Evolutionary conservation across 2,797 vertebrate genomes (phyloP).

Genomic region (Echeneis naucrates): DNA sequence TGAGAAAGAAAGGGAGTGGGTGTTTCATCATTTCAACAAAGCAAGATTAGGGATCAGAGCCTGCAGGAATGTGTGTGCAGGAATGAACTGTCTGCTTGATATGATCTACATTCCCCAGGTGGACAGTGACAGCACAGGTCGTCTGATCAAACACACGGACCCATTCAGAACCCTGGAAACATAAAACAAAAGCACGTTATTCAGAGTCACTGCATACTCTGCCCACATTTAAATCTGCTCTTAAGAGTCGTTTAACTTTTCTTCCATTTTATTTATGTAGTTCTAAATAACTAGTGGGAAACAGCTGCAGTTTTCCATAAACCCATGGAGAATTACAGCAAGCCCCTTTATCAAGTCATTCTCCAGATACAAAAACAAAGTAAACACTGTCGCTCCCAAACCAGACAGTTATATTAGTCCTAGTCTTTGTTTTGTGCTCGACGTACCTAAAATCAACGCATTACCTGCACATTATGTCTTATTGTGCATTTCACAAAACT

Average conservation of each 20-base stretch:
- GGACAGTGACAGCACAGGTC: constrained; percentile 32
- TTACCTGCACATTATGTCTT: too few species aligned
- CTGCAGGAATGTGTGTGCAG: constrained; percentile 52
- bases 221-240: neutral
- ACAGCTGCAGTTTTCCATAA: neutral
- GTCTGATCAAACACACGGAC: constrained; percentile 20
- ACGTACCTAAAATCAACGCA: too few species aligned
- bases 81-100: constrained; percentile 57
- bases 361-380: too few species aligned
- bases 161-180: constrained; percentile 16
- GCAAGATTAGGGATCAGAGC: constrained; percentile 37
- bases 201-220: constrained; percentile 9
- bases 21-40: constrained; percentile 37
- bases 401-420: too few species aligned
- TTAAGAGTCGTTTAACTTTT: neutral
- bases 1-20: neutral
- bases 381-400: too few species aligned
- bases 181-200: constrained; percentile 13
- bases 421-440: too few species aligned
- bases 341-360: too few species aligned
- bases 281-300: neutral
- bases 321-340: too few species aligned
- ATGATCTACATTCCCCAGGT: constrained; percentile 69
- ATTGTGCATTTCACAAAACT: too few species aligned
- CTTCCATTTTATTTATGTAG: neutral